Percentiles rank a stretch among this genome's conserved stretches.
These are phyloP conservation scores for Salvator merianae DNA, from an alignment of 2,113 vertebrate genomes.

Conservation along the genomic window DNA sequence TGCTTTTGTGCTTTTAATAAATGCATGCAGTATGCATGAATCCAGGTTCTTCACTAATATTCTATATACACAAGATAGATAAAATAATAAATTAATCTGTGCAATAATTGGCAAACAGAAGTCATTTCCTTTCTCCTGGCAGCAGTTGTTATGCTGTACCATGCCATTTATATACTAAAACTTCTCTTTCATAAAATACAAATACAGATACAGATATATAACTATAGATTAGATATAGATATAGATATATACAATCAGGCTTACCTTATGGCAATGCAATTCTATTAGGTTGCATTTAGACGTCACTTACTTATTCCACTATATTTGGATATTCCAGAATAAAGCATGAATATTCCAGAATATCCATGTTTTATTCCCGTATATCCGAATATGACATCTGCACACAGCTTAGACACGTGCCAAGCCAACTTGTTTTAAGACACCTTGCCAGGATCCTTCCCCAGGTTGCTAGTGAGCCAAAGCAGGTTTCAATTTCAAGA, in stretches of 20 bases:
- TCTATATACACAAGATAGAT: neutral
- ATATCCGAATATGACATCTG: neutral
- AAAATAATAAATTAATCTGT: neutral
- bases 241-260: neutral
- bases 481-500: too few relatives aligned
- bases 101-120: neutral
- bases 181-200: neutral
- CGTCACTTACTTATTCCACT: too few relatives aligned
- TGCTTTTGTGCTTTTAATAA: neutral
- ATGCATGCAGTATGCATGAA: neutral
- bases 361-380: too few relatives aligned
- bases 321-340: too few relatives aligned
- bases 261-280: neutral
- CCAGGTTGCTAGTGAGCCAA: too few relatives aligned
- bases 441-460: too few relatives aligned
- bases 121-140: slow-evolving; percentile 11
- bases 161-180: neutral
- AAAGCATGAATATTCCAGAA: too few relatives aligned
- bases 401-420: too few relatives aligned
- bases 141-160: neutral
- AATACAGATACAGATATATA: too few relatives aligned
- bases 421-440: too few relatives aligned
- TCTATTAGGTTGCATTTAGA: neutral
- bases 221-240: too few relatives aligned
- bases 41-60: neutral